Evolutionary conservation across 2,113 vertebrate genomes (phyloP).

Genomic region (Amblyornis subalaris): DNA sequence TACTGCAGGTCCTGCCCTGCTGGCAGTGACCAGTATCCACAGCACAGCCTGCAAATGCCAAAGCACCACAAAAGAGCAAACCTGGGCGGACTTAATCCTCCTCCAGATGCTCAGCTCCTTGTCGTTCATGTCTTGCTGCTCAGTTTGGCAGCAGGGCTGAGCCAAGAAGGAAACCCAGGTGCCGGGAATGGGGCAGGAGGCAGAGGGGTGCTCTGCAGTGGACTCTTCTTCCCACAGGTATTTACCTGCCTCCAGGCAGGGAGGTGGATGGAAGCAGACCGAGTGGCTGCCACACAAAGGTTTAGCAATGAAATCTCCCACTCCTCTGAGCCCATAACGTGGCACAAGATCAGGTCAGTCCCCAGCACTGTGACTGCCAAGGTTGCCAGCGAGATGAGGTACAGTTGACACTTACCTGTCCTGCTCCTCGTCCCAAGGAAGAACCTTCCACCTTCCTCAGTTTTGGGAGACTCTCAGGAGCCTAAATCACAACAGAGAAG

Average conservation of each 20-base stretch:
- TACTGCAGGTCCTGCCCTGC: not conserved
- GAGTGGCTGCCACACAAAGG: not conserved
- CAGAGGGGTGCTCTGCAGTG: not conserved
- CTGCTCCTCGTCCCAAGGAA: not conserved
- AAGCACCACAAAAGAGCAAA: not conserved
- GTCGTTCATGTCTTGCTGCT: not conserved
- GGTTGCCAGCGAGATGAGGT: not conserved
- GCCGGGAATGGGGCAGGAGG: not conserved
- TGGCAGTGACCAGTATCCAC: not conserved
- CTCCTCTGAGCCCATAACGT: not conserved
- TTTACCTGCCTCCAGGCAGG: not conserved
- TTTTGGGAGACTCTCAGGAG: rapidly evolving
- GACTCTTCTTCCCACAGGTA: not conserved
- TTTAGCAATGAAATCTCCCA: not conserved
- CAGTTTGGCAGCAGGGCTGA: not conserved
- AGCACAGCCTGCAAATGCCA: not conserved
- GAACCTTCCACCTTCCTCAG: not conserved
- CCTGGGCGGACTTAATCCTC: not conserved
- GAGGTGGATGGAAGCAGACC: not conserved
- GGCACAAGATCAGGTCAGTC: not conserved
- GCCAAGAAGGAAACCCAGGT: not conserved
- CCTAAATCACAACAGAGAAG: not conserved
- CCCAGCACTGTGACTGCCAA: not conserved
- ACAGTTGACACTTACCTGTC: not conserved
- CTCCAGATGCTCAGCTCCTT: not conserved